Base-by-base conservation (phyloP, 1,140 invertebrate species). In the Muscidifurax raptorellus region DNA sequence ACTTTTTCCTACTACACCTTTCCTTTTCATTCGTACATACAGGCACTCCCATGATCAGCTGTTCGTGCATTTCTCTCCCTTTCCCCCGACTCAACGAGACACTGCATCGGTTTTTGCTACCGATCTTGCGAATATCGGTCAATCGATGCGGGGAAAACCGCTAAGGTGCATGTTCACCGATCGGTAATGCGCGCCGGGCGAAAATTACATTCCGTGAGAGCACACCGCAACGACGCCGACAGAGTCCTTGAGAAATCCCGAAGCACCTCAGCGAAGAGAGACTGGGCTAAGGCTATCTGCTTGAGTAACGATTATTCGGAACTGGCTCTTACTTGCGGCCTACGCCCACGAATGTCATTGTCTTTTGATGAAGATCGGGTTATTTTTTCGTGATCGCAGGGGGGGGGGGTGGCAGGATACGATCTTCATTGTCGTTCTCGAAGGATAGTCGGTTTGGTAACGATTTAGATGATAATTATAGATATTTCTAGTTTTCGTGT, bases 181-280 rank as follows among this genome's bases (percentile, higher is more conserved):
- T 30, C 66, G 66, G 22, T n/a, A 6, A 30, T 69, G 27, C 4
- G 36, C 36, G 28, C 52, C 27, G 30, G 22, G 66, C 40, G 79
- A 67, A 74, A 75, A 76, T 76, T 67, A 76, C 74, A 59, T 52
- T 77, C 30, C 75, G 47, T 44, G 47, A 15, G 22, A 36, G 67
- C 36, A 40, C 36, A 40, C 69, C 27, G 79, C 44, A 40, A 25
- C 71, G 30, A 85, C 78, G 75, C 77, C 47, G 86, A 81, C 83
- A 0, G 76, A 77, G 88, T 66, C 90, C 90, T 91, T 90, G 87
- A 88, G 86, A 85, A 91, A 88, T 89, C 84, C 90, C 89, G 40
- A 83, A 86, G 87, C 74, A 82, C 72, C 82, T 64, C 27, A 71
- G 83, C n/a, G n/a, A n/a, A n/a, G 87, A 2, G 83, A 81, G 87